Evolutionary conservation across 2,888 invertebrate species (phyloP), one percentile per base, ranked within the genome.

Genomic region (Lasius fuliginosus): DNA sequence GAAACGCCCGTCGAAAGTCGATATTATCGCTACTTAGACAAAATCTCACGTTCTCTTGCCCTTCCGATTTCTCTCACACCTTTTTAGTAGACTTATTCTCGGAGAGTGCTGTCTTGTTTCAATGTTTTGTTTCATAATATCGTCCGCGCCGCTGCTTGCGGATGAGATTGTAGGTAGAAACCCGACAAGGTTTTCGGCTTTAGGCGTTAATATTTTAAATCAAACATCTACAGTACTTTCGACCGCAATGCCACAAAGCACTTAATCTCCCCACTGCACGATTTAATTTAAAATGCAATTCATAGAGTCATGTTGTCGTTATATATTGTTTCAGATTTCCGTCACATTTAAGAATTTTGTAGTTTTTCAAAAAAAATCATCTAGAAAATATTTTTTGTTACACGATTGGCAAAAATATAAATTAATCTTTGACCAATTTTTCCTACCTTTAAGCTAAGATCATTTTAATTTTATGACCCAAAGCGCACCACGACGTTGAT

Each of bases 51-150:
- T 42, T 82, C 49, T 65, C 18, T n/a, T 53, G 36, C 40, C 11
- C 71, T 56, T 42, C 46, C 60, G 73, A 33, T 73, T 73, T 81
- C 46, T 81, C 74, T 73, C 46, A 71, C 60, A 73, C 60, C 73
- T 73, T 73, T 12, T 60, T 33, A 42, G 18, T 36, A 60, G 60
- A 81, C 58, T 58, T 58, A 79, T 60, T 71, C 42, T 27, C 42
- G 71, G 42, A 42, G 42, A 79, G 79, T 71, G 42, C 79, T 30
- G 58, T 71, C 73, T 79, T 71, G 79, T 71, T 79, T 79, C 42
- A 79, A 79, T 71, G 71, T 69, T 79, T 79, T 71, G 58, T 71
- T 79, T 79, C 79, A 79, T 71, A 79, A 79, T 79, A 79, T 79
- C 79, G 33, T 58, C 58, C 30, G 12, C 67, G 67, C 53, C 53